Evolutionary conservation across 2,888 invertebrate species (phyloP), one percentile per base, ranked within the genome.

Genomic region (Alitta virens): DNA sequence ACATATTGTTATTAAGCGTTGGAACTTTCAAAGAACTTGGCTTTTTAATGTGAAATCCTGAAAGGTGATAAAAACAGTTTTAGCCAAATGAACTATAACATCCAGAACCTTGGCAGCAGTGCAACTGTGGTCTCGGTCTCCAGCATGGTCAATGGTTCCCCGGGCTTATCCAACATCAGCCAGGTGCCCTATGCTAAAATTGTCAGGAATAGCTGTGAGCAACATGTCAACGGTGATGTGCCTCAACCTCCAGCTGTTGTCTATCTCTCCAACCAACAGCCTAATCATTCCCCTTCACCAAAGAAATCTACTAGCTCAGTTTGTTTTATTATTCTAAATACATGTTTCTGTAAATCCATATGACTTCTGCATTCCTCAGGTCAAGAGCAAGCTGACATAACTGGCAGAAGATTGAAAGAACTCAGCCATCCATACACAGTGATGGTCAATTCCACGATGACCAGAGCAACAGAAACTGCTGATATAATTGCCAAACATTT

Each of bases 391-490:
- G 98, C 98, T 0, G 87, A 88, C 43, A 81, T 88, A 42, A 92
- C 96, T 0, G 99, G 96, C 0, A 83, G 88, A 71, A 86, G 87
- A 23, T 83, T 99, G 59, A 88, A 89, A 59, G 87, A 88, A 43
- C 83, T 96, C 26, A 86, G 87, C 86, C 16, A 92, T 53, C 90
- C 91, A 53, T 96, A 91, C 86, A 89, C 91, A 46, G 81, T 86
- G 25, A 83, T 98, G 24, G 86, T 94, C 1, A 87, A 89, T 68
- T 98, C 97, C 0, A 95, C 95, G 0, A 94, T 98, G 95, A 88
- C 89, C 0, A 85, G 98, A 67, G 98, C 98, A 0, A 89, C 89
- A 70, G 93, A 99, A 82, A 99, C 98, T 0, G 91, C 92, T 0
- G 84, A 86, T 14, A 88, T 96, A 38, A 93, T 98, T 68, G 85